Percentiles rank a stretch among this genome's conserved stretches.
phyloP scores from a whole-genome alignment of 2,113 vertebrate species.

The Parotia lawesii region DNA sequence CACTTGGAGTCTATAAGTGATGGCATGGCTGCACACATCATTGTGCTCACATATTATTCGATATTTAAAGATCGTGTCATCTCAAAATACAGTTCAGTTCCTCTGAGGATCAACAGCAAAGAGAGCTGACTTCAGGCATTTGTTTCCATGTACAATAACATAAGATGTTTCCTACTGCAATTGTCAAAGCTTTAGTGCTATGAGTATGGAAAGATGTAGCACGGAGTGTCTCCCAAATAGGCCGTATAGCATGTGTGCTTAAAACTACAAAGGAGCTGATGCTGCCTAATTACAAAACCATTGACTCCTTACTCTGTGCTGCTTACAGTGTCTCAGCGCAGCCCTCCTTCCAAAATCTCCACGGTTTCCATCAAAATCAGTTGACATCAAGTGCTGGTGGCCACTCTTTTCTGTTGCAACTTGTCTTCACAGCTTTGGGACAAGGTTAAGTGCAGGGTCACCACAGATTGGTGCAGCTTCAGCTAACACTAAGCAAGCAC shows the following conservation, averaged over 20 bases:
- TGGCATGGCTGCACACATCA: not conserved
- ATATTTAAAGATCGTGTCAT: not conserved
- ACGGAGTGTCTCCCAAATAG: not conserved
- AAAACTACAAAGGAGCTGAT: not conserved
- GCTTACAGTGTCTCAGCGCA: not conserved
- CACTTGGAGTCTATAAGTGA: not conserved
- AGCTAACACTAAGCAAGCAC: not conserved
- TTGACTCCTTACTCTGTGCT: not conserved
- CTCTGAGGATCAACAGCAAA: not conserved
- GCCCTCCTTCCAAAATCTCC: not conserved
- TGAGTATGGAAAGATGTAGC: not conserved
- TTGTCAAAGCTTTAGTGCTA: not conserved
- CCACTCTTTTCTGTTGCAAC: not conserved
- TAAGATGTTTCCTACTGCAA: not conserved
- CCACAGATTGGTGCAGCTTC: not conserved
- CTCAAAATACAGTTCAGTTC: not conserved
- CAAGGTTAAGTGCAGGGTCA: not conserved
- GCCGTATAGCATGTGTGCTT: accelerated
- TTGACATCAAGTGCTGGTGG: not conserved
- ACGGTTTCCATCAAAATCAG: not conserved
- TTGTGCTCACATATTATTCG: not conserved
- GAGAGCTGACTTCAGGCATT: not conserved
- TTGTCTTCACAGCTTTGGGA: not conserved
- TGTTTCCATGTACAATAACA: not conserved
- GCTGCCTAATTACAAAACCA: not conserved